Base-by-base conservation (phyloP, 2,888 invertebrate genomes). In the Drosophila bunnanda region DNA sequence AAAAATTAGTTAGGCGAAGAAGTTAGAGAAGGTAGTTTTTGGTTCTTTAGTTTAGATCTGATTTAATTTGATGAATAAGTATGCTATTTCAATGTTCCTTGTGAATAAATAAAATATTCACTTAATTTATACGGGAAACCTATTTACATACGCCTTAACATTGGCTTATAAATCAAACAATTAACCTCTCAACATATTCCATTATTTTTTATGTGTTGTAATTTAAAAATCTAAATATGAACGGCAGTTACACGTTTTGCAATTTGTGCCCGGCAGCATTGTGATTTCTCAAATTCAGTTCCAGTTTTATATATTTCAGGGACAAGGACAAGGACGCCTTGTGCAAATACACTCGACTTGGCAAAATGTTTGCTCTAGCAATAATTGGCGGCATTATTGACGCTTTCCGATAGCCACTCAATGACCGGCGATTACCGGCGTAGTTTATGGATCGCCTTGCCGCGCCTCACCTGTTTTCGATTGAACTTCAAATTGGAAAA, bases 291-390 rank as follows among this genome's bases (percentile, higher is more conserved):
- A 66, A 25, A 20, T 30, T 62, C 32, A 44, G 22, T 53, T 30
- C 38, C 65, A 52, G 38, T 28, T 25, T 28, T 25, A 1, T 2
- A 28, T 12, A 10, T 57, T 67, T 80, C 88, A 86, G 75, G 86
- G 83, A 85, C 88, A 88, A 90, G 88, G 88, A 85, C 88, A 88
- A 89, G 89, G 87, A 89, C 87, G 88, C 68, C 56, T 74, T 82
- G 80, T 75, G 78, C 82, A 85, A 89, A 88, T 77, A 89, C 46
- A 46, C 88, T 82, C 67, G 55, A 80, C 48, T 50, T 53, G 41
- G 54, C 53, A 36, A 46, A 43, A 41, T 76, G 56, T 75, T 59
- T 69, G 55, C 50, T 28, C 57, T 52, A 56, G 10, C 41, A 58
- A 78, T 76, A 87, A 82, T 81, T 76, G 89, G 81, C 74, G 66